Conservation (phyloP, 2,797 vertebrate genomes). For the Graptemys geographica region DNA sequence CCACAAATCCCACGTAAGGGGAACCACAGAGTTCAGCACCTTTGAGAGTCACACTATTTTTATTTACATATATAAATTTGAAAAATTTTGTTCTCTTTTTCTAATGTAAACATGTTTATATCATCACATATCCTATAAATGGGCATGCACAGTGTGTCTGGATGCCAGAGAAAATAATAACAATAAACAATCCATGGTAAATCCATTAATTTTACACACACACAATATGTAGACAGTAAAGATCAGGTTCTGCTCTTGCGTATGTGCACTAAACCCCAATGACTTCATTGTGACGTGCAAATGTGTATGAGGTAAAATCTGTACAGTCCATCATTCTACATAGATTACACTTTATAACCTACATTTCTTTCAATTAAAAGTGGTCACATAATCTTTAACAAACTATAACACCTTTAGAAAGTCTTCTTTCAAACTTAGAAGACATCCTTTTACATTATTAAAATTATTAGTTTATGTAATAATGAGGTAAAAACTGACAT, state of each 20-base stretch:
- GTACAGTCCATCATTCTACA: background rate
- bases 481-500: background rate
- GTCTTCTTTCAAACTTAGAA: background rate
- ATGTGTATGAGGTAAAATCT: background rate
- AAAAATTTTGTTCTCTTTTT: background rate
- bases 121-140: background rate
- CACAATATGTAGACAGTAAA: background rate
- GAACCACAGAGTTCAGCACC: conserved; percentile 29
- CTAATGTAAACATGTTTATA: background rate
- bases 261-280: too few species aligned
- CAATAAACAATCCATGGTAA: background rate
- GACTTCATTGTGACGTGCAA: background rate
- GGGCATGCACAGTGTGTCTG: background rate
- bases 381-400: background rate
- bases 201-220: background rate
- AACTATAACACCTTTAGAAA: background rate
- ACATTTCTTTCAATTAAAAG: conserved; percentile 9
- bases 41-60: conserved; percentile 50
- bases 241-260: background rate
- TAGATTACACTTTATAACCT: background rate
- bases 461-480: conserved; percentile 10
- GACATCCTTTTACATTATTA: background rate
- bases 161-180: background rate
- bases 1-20: conserved; percentile 57
- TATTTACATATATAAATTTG: conserved; percentile 11